Evolutionary conservation across 2,888 invertebrate species (phyloP), one percentile per base, ranked within the genome.

Genomic region (Tetheella fluctuosa): DNA sequence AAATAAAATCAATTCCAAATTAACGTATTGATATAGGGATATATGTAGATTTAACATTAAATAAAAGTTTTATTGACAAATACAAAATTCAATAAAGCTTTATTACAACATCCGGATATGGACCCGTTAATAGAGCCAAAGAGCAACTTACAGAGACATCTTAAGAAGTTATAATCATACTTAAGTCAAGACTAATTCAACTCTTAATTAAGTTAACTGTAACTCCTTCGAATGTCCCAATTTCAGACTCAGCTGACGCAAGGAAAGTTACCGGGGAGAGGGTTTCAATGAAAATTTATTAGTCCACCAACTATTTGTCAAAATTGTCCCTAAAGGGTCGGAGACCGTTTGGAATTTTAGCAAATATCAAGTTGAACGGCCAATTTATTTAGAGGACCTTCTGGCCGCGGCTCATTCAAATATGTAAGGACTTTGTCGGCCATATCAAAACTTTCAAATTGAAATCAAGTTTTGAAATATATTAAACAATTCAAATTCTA

Each of bases 211-310:
- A 90, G 85, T 90, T 86, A 85, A 85, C 79, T 83, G 83, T 83
- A 84, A 90, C 85, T 90, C 81, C 71, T 80, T 81, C 81, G 87
- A 88, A 88, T 81, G 85, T 84, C 83, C 89, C 87, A 85, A 86
- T 88, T 89, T 79, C 78, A 76, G 83, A 80, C 80, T 86, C 82
- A 81, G 84, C 86, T 86, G 86, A 86, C 84, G 86, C 80, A 48
- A 42, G 48, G 76, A 79, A 90, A 89, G 81, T 88, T 91, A 88
- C 86, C 82, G 76, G 55, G 23, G 34, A 20, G 55, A 76, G 87
- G 88, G 84, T 86, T 89, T 90, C 89, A 89, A 89, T 89, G 90
- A 85, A 89, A 91, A 91, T 91, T 89, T 90, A 91, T 91, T 90
- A 89, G 86, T 86, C 83, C 83, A 81, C 79, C 81, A 86, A 91